These are phyloP conservation scores for Tamandua tetradactyla DNA, from an alignment of 2,797 vertebrate species.

Conservation along the genomic window DNA sequence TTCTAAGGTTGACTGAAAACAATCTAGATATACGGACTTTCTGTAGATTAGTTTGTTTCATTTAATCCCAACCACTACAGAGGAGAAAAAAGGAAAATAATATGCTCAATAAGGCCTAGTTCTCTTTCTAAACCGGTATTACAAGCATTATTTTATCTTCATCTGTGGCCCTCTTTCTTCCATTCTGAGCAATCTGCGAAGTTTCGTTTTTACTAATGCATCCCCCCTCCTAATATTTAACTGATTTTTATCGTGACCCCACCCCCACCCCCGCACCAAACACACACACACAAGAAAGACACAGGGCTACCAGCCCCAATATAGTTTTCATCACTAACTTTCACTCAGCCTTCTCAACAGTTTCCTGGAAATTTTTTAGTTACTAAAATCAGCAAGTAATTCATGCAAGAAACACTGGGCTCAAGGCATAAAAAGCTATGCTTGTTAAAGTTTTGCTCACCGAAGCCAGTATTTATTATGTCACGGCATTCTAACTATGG, in stretches of 20 bases:
- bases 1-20: conserved; percentile 24
- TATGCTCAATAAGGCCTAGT: background rate
- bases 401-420: background rate
- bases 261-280: background rate
- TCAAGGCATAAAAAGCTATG: background rate
- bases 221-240: rapidly evolving
- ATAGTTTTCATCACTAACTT: background rate
- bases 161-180: background rate
- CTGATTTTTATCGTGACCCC: background rate
- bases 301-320: background rate
- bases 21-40: background rate
- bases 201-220: background rate
- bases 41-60: conserved; percentile 49
- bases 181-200: background rate
- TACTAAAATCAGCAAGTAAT: background rate
- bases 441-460: background rate
- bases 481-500: conserved; percentile 54
- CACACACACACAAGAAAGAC: background rate
- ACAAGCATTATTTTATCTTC: background rate
- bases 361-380: background rate
- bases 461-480: background rate
- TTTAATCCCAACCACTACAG: background rate
- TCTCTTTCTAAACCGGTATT: conserved; percentile 41
- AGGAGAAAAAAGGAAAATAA: conserved; percentile 21
- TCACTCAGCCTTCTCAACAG: background rate